A percentile compares a stretch with the other conserved stretches of the same genome.
phyloP scores from a whole-genome alignment of 2,888 invertebrate genomes.

The Neuroscelio doddi region DNA sequence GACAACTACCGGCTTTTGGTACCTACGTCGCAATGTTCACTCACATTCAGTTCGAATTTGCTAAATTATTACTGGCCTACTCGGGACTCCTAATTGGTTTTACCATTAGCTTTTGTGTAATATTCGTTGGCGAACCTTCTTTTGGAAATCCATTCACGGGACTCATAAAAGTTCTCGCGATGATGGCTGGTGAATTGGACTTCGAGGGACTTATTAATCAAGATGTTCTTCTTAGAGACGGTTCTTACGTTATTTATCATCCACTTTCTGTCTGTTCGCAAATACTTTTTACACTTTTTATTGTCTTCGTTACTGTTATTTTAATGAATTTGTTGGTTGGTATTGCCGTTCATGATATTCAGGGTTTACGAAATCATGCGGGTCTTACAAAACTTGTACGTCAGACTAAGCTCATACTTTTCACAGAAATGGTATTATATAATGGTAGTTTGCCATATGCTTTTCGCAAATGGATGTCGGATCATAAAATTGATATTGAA shows the following conservation, averaged over 20 bases:
- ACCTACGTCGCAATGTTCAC: constrained; percentile 74
- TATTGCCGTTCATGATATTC: constrained; percentile 71
- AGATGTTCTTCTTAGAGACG: constrained; percentile 54
- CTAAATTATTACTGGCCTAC: constrained; percentile 69
- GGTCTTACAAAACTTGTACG: constrained; percentile 72
- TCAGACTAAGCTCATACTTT: constrained; percentile 73
- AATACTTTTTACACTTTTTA: constrained; percentile 67
- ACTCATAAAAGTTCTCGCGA: constrained; percentile 68
- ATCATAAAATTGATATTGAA: constrained; percentile 69
- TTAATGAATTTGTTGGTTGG: constrained; percentile 71
- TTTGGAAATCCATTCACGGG: constrained; percentile 69
- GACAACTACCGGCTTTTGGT: constrained; percentile 72
- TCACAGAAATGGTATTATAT: constrained; percentile 72
- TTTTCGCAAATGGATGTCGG: constrained; percentile 68
- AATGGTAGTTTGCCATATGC: constrained; percentile 69
- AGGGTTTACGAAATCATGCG: constrained; percentile 72
- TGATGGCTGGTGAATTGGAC: constrained; percentile 71
- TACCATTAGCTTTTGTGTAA: constrained; percentile 71
- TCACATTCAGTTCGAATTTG: constrained; percentile 71
- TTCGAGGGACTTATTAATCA: constrained; percentile 67
- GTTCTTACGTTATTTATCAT: constrained; percentile 64
- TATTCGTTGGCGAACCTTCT: constrained; percentile 67
- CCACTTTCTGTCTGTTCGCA: constrained; percentile 67
- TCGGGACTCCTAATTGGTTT: constrained; percentile 71
- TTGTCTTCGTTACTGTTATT: constrained; percentile 70